Base-by-base conservation (phyloP, 2,888 invertebrate species). In the Rhingia campestris region DNA sequence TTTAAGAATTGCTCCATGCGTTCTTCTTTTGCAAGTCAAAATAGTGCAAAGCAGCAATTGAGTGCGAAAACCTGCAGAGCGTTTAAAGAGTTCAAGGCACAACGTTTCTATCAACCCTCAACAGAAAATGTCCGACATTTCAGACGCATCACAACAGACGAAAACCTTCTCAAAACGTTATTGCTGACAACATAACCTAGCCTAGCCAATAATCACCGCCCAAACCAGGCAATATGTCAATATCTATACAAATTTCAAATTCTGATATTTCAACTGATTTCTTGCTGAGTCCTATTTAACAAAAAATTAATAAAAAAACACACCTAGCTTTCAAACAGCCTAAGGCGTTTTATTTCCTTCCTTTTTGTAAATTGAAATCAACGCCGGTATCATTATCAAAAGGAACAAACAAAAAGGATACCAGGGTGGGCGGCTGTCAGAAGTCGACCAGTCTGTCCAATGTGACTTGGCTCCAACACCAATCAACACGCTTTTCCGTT, bases 321-420 rank as follows among this genome's bases (percentile, higher is more conserved):
- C 51, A 51, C 56, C 56, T 49, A 22, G 4, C 69, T 61, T 35
- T 32, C 39, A 35, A 30, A 2, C 37, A 4, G 33, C 4, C 10
- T 30, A 2, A 0, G 33, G 7, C 54, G 41, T 33, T 69, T 74
- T 67, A 63, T 73, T 54, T 22, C n/a, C 33, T 10, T 39, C 6
- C 4, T 59, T 75, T 64, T 75, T 70, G 75, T 4, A 70, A 81
- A 81, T 81, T 58, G 47, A 45, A 75, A 81, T 70, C 81, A 70
- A 41, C 54, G 12, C 6, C 35, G 9, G 6, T 9, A 22, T 7
- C 5, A 37, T 45, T 33, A 39, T 47, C 49, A 32, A 66, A 22
- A 39, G n/a, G 14, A 54, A 33, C 9, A 12, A 39, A 49, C 39
- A 49, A 14, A 14, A 9, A 4, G 45, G 14, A 56, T 41, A 12